phyloP scores from a whole-genome alignment of 2,113 vertebrate species.

The Catharus minimus region DNA sequence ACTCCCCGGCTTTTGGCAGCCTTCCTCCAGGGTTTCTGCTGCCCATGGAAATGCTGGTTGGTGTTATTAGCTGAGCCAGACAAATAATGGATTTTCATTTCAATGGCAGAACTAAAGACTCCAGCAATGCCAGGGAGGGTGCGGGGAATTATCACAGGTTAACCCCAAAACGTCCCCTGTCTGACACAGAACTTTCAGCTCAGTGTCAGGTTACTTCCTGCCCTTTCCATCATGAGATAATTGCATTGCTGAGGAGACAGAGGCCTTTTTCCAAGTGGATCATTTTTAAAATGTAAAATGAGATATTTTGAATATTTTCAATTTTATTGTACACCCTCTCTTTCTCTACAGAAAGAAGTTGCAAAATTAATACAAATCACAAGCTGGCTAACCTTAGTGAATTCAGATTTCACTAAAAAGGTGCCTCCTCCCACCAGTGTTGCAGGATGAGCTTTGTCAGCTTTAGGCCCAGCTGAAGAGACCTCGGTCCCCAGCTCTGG shows the following conservation, averaged over 20 bases:
- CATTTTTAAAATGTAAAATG: neutral
- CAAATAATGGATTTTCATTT: constrained; percentile 27
- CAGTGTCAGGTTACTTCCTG: neutral
- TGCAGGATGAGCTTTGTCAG: neutral
- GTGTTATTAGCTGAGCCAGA: neutral
- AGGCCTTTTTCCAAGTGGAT: neutral
- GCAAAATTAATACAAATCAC: neutral
- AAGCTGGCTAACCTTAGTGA: neutral
- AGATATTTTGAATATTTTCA: neutral
- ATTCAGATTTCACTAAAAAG: neutral
- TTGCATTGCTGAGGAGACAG: neutral
- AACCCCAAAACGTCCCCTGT: neutral
- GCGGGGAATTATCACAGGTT: neutral
- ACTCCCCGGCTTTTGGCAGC: neutral
- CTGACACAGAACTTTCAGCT: neutral
- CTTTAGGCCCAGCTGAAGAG: neutral
- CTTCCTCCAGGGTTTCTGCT: constrained; percentile 14
- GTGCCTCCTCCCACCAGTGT: neutral
- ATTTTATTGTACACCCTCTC: neutral
- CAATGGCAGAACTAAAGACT: neutral
- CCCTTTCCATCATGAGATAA: neutral
- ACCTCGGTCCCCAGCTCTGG: neutral
- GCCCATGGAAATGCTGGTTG: neutral
- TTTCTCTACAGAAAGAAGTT: neutral
- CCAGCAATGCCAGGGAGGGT: neutral